Conservation (phyloP, 2,888 invertebrate genomes). For the Serrognathus titanus region DNA sequence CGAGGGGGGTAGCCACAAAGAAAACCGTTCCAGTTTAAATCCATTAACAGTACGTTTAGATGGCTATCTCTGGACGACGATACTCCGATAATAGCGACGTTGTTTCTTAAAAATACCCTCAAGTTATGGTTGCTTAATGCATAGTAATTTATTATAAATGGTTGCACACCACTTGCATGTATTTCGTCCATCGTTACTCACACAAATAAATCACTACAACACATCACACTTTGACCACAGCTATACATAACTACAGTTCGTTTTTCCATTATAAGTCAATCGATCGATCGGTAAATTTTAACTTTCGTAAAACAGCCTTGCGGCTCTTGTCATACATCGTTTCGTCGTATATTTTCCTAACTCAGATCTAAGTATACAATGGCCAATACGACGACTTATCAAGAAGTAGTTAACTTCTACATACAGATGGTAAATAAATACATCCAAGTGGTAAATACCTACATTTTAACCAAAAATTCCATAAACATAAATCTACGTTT, state of each 20-base stretch:
- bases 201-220: no score
- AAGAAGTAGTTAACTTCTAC: not conserved
- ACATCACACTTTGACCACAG: no score
- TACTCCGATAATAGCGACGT: conserved; percentile 8
- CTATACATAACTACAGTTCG: no score
- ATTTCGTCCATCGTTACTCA: no score
- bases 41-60: conserved; percentile 10
- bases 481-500: not conserved
- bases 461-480: not conserved
- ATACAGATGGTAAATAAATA: not conserved
- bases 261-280: no score
- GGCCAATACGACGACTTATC: not conserved
- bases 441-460: not conserved
- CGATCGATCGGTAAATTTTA: no score
- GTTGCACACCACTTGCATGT: not conserved
- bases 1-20: conserved; percentile 8
- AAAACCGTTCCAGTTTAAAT: conserved; percentile 6
- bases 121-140: conserved; percentile 4
- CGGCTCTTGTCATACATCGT: no score
- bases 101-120: conserved; percentile 2
- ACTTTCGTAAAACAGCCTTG: no score
- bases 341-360: no score
- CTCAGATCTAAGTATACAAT: no score
- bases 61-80: conserved; percentile 6
- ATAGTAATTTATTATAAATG: conserved; percentile 5